Evolutionary conservation across 2,113 vertebrate genomes (phyloP).

Genomic region (Pelobates fuscus): DNA sequence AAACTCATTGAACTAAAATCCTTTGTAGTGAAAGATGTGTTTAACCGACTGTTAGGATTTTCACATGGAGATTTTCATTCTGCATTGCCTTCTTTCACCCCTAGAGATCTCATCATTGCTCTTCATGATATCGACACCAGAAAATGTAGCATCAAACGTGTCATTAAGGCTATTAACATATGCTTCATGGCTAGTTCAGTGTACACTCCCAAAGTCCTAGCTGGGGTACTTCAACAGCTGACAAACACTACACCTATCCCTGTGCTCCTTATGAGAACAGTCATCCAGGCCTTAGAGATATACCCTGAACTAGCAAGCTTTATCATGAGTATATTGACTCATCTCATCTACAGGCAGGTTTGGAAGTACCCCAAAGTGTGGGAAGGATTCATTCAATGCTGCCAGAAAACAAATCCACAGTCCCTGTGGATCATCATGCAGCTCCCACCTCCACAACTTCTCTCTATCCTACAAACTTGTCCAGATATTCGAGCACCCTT

Average conservation of each 20-base stretch:
- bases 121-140: constrained; percentile 90
- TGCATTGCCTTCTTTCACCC: constrained; percentile 86
- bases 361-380: constrained; percentile 96
- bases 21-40: constrained; percentile 95
- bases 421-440: constrained; percentile 90
- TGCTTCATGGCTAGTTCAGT: constrained; percentile 91
- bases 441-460: constrained; percentile 81
- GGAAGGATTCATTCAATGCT: constrained; percentile 96
- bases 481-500: constrained; percentile 86
- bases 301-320: constrained; percentile 90
- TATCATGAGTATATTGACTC: constrained; percentile 92
- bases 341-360: constrained; percentile 95
- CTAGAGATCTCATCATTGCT: constrained; percentile 86
- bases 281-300: constrained; percentile 95
- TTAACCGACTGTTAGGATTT: constrained; percentile 86
- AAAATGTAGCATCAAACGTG: constrained; percentile 96
- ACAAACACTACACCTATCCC: constrained; percentile 93
- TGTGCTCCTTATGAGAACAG: constrained; percentile 92
- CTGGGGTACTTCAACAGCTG: constrained; percentile 95
- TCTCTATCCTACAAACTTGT: constrained; percentile 85
- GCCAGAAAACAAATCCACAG: constrained; percentile 90
- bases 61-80: constrained; percentile 84
- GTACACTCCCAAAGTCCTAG: constrained; percentile 92
- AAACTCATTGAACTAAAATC: constrained; percentile 97
- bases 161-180: constrained; percentile 96